A percentile compares a stretch with the other conserved stretches of the same genome.
Evolutionary conservation across 2,113 vertebrate species (phyloP).

Genomic region (Hippopotamus amphibius): DNA sequence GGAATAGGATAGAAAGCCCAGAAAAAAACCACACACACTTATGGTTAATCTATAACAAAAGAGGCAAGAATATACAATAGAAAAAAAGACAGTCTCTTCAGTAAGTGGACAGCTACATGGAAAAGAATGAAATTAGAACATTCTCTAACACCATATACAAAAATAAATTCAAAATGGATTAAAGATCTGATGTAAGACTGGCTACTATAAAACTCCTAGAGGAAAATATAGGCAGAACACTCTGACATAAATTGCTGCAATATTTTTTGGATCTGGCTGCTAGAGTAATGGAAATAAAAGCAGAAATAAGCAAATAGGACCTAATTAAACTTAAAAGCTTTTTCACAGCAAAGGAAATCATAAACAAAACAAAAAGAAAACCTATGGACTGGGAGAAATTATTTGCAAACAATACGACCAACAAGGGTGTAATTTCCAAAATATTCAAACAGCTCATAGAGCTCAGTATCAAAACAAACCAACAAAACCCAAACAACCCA

Average conservation of each 20-base stretch:
- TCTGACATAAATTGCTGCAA: neutral
- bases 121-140: neutral
- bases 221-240: neutral
- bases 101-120: neutral
- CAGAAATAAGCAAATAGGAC: neutral
- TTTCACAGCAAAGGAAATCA: neutral
- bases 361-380: neutral
- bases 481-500: neutral
- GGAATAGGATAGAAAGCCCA: neutral
- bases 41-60: neutral
- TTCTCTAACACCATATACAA: neutral
- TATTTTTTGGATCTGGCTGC: neutral
- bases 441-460: neutral
- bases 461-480: neutral
- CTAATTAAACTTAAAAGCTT: neutral
- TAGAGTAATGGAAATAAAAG: neutral
- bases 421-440: neutral
- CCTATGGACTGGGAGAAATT: neutral
- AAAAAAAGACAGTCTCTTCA: neutral
- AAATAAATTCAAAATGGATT: neutral
- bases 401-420: neutral
- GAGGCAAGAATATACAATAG: neutral
- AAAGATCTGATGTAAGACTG: neutral
- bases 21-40: neutral
- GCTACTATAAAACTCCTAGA: neutral